Evolutionary conservation across 2,888 invertebrate species (phyloP).

Genomic region (Abscondita cerata): DNA sequence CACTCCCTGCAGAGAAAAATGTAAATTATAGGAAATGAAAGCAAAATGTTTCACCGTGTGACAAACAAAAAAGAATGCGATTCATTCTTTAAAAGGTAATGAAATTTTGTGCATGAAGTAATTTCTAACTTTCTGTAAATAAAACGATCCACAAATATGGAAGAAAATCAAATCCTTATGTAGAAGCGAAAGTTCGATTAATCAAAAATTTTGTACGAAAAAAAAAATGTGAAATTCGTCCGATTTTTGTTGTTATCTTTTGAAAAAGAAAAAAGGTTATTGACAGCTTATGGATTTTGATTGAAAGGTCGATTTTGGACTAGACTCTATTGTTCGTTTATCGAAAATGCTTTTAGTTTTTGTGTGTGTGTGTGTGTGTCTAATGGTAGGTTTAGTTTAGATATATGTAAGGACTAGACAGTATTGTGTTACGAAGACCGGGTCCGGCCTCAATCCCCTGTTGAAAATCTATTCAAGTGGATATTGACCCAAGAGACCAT

Average conservation of each 20-base stretch:
- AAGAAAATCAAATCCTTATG: not conserved
- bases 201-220: too few species aligned
- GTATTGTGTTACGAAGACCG: constrained; percentile 19
- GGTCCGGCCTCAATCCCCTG: constrained; percentile 17
- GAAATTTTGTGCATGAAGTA: not conserved
- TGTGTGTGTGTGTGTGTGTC: too few species aligned
- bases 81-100: not conserved
- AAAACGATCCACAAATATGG: not conserved
- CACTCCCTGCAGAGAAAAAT: too few species aligned
- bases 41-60: too few species aligned
- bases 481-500: constrained; percentile 22
- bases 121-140: constrained; percentile 9
- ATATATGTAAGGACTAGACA: constrained; percentile 9
- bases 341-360: constrained; percentile 10
- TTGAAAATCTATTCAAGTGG: constrained; percentile 24
- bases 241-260: too few species aligned
- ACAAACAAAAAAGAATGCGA: too few species aligned
- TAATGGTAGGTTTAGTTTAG: too few species aligned
- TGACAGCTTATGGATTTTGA: too few species aligned
- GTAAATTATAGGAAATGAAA: too few species aligned
- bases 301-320: not conserved
- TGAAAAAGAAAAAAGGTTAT: too few species aligned
- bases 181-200: constrained; percentile 6
- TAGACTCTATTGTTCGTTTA: not conserved
- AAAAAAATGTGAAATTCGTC: too few species aligned